phyloP scores from a whole-genome alignment of 2,888 invertebrate species.

The Sesia apiformis region DNA sequence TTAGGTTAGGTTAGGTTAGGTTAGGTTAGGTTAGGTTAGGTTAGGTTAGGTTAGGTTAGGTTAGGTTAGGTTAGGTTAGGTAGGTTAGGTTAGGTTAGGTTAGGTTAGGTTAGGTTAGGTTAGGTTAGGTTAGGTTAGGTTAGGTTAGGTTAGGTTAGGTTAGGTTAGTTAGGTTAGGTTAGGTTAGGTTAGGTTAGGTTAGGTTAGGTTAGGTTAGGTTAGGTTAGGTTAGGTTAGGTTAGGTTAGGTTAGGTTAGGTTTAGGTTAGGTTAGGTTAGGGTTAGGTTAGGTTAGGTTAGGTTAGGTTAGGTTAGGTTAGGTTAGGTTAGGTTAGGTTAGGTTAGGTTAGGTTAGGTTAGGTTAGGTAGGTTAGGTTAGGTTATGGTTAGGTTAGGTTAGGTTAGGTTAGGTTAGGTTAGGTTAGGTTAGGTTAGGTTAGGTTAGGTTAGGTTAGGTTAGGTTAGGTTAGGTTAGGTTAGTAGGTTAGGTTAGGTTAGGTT shows the following conservation, averaged over 20 bases:
- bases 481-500: neutral
- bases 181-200: conserved; percentile 6
- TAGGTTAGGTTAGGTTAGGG: conserved; percentile 4
- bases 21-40: conserved; percentile 4
- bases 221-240: conserved; percentile 1
- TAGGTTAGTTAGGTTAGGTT: conserved; percentile 5
- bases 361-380: conserved; percentile 13
- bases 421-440: conserved; percentile 10
- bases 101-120: conserved; percentile 6
- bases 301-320: conserved; percentile 8
- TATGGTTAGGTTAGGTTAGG: too few relatives aligned
- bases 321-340: conserved; percentile 11
- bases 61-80: conserved; percentile 3
- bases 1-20: conserved; percentile 2
- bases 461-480: conserved; percentile 1
- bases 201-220: conserved; percentile 6
- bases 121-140: conserved; percentile 8
- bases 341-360: conserved; percentile 12
- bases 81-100: conserved; percentile 4
- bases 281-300: conserved; percentile 5
- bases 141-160: conserved; percentile 7
- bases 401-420: conserved; percentile 14
- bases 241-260: conserved; percentile 1
- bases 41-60: conserved; percentile 3
- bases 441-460: conserved; percentile 2